Base-by-base conservation (phyloP, 1,140 invertebrate species). In the Camponotus pennsylvanicus region DNA sequence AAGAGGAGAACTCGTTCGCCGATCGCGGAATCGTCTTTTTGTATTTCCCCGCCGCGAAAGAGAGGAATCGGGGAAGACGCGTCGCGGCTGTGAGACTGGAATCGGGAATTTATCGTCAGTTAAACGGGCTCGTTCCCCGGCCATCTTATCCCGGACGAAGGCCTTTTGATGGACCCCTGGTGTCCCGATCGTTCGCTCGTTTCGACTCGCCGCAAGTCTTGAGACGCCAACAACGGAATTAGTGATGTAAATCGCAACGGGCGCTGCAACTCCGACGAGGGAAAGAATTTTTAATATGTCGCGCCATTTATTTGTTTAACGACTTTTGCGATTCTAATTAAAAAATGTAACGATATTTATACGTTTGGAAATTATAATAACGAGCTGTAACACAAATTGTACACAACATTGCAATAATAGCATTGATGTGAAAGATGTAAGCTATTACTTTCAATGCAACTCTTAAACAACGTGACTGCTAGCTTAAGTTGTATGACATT, bases 31-130 rank as follows among this genome's bases (percentile, higher is more conserved):
- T 90, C 89, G 86, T 86, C 88, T 91, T 92, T 93, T 92, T 91
- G 82, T 92, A 89, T 90, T 92, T 93, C 88, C 87, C 87, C 85
- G 82, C 76, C 55, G 82, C 83, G 79, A 66, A 67, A 64, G 57
- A 75, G 77, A 67, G 37, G 59, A 49, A 45, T 70, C 9, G 52
- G 89, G 75, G 82, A 90, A 90, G 86, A 77, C 59, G 70, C 63
- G 66, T 79, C 57, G 77, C 61, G 80, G 69, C 73, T 85, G 80
- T 70, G 87, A 88, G 87, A 87, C 88, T 86, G 87, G 88, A 90
- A 92, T 89, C 77, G 90, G 85, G 83, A 92, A 93, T 93, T 93
- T 93, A 93, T 93, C 83, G 92, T 90, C 89, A 87, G 88, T 90
- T 91, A 91, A 93, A 92, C 87, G 77, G 61, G 76, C 75, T 78